Evolutionary conservation across 2,888 invertebrate species (phyloP).

Genomic region (Acrobasis repandana): DNA sequence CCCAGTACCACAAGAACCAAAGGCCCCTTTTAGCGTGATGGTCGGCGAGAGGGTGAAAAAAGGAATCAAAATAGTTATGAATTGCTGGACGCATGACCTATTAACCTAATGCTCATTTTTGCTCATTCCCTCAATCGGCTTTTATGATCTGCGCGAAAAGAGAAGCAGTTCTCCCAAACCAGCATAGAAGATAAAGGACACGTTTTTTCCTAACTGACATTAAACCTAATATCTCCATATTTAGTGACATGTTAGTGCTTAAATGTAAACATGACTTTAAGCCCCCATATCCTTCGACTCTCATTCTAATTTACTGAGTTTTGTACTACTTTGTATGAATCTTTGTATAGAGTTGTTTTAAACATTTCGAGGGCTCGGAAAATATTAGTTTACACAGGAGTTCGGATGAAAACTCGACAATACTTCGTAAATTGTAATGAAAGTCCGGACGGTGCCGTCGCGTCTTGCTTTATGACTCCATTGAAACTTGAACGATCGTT

Average conservation of each 20-base stretch:
- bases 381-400: conserved; percentile 66
- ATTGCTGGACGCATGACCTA: too few relatives aligned
- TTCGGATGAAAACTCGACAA: conserved; percentile 62
- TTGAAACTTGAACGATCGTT: conserved; percentile 62
- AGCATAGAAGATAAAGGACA: too few relatives aligned
- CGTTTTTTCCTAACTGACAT: background rate
- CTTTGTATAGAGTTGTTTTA: conserved; percentile 6
- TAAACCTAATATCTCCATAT: background rate
- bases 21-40: too few relatives aligned
- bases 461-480: conserved; percentile 69
- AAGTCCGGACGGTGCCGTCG: conserved; percentile 45
- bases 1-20: too few relatives aligned
- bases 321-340: conserved; percentile 9
- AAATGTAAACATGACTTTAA: background rate
- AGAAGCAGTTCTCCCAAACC: too few relatives aligned
- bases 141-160: too few relatives aligned
- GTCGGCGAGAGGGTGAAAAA: too few relatives aligned
- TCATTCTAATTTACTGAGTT: conserved; percentile 13
- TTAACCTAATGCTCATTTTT: too few relatives aligned
- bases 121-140: too few relatives aligned
- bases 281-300: background rate
- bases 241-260: background rate
- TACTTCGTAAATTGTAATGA: conserved; percentile 65
- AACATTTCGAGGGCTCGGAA: conserved; percentile 34
- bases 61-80: too few relatives aligned